Evolutionary conservation across 2,888 invertebrate genomes (phyloP), one percentile per base, ranked within the genome.

Genomic region (Phalera bucephala): DNA sequence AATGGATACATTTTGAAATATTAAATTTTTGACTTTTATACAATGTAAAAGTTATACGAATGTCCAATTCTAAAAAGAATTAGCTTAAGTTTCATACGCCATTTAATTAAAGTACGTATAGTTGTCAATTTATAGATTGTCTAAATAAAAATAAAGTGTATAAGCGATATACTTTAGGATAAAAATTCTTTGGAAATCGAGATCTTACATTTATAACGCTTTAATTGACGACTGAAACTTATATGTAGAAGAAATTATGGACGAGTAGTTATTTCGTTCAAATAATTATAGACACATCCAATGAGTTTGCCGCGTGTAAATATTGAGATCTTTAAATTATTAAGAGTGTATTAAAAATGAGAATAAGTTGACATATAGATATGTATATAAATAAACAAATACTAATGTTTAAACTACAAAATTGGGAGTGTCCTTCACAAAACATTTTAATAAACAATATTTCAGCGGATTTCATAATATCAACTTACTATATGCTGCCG

Each of bases 171-270:
- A 29, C 11, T 2, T 4, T 19, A 29, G 11, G 19, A 19, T 29
- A 19, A 5, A 14, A 13, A 29, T 29, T 29, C 29, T 29, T 29
- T 29, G 29, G 29, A 29, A 19, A 29, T 8, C 17, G 29, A 29
- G 29, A 29, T 29, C 29, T 27, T 27, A 27, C 10, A 7, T 17
- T 17, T 17, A 29, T 19, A 8, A 29, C 10, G 11, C 17, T 11
- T 12, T 14, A 14, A 26, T 14, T 27, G 27, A 27, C 27, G 27
- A n/a, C 8, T 36, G 12, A 31, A 27, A 27, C 27, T 27, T 27
- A 3, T n/a, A 14, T 13, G 26, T 13, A 13, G 8, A 13, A n/a
- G 1, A 13, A 26, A 13, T 13, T 23, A 5, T 23, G 3, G 6
- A 17, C 3, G 5, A 17, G 17, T 17, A n/a, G n/a, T 17, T 17